Evolutionary conservation across 2,888 invertebrate genomes (phyloP).

Genomic region (Meiosimyza platycephala): DNA sequence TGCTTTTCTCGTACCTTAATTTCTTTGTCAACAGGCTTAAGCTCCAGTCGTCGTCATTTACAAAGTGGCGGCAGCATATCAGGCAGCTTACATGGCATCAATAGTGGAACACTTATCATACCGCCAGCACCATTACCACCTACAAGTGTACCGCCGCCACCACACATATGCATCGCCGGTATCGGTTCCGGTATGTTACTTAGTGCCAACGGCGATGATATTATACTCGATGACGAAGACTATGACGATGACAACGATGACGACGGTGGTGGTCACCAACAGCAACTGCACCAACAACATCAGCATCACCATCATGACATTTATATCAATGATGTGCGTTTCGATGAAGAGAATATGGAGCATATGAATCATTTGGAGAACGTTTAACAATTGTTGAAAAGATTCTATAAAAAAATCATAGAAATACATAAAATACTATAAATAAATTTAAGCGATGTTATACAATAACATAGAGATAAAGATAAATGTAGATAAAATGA

Average conservation of each 20-base stretch:
- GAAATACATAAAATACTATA: background rate
- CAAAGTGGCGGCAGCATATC: slow-evolving; percentile 67
- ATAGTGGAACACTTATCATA: slow-evolving; percentile 65
- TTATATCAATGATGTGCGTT: slow-evolving; percentile 64
- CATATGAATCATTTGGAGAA: slow-evolving; percentile 64
- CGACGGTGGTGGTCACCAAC: slow-evolving; percentile 42
- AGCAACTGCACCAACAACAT: slow-evolving; percentile 15
- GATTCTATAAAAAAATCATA: background rate
- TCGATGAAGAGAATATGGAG: slow-evolving; percentile 60
- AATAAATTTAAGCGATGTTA: background rate
- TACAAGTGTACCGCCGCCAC: slow-evolving; percentile 67
- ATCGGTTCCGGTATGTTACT: slow-evolving; percentile 58
- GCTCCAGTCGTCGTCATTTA: slow-evolving; percentile 67
- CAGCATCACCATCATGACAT: slow-evolving; percentile 55
- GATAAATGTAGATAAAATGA: no score
- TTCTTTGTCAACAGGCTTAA: slow-evolving; percentile 57
- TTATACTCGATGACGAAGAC: slow-evolving; percentile 51
- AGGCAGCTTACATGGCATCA: slow-evolving; percentile 67
- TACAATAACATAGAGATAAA: background rate
- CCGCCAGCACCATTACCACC: slow-evolving; percentile 68
- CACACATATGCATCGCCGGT: slow-evolving; percentile 66
- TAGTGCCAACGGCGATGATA: slow-evolving; percentile 46
- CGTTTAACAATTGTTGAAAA: slow-evolving; percentile 60
- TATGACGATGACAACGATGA: slow-evolving; percentile 61
- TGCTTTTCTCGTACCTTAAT: background rate